phyloP scores from a whole-genome alignment of 1,140 invertebrate species.

The Asbolus verrucosus region DNA sequence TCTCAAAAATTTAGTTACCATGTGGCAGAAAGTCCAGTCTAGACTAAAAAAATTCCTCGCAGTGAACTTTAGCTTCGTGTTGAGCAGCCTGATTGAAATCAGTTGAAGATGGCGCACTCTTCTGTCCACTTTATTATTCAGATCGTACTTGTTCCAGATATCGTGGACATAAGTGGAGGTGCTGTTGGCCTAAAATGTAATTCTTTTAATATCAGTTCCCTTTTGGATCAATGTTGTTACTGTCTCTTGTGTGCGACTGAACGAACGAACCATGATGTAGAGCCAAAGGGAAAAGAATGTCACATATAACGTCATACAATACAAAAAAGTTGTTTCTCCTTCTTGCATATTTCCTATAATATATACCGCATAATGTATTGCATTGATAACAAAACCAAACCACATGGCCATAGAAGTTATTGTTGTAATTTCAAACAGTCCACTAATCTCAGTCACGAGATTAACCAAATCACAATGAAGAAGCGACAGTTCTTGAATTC shows the following conservation, averaged over 20 bases:
- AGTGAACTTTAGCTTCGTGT: too few species aligned
- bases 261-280: background rate
- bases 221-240: background rate
- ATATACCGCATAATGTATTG: background rate
- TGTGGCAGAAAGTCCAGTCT: too few species aligned
- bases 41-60: too few species aligned
- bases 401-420: background rate
- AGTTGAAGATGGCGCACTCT: too few species aligned
- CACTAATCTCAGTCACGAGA: background rate
- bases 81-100: background rate
- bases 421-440: background rate
- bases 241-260: too few species aligned
- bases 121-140: too few species aligned
- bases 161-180: too few species aligned
- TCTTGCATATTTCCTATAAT: too few species aligned
- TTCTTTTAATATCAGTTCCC: background rate
- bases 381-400: background rate
- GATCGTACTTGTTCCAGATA: too few species aligned
- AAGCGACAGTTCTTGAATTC: constrained; percentile 5
- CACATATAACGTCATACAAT: background rate
- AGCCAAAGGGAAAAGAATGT: background rate
- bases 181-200: background rate
- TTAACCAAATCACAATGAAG: background rate
- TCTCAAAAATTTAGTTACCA: too few species aligned
- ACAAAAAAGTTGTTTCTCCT: too few species aligned